Evolutionary conservation across 2,797 vertebrate species (phyloP).

Genomic region (Mergus octosetaceus): DNA sequence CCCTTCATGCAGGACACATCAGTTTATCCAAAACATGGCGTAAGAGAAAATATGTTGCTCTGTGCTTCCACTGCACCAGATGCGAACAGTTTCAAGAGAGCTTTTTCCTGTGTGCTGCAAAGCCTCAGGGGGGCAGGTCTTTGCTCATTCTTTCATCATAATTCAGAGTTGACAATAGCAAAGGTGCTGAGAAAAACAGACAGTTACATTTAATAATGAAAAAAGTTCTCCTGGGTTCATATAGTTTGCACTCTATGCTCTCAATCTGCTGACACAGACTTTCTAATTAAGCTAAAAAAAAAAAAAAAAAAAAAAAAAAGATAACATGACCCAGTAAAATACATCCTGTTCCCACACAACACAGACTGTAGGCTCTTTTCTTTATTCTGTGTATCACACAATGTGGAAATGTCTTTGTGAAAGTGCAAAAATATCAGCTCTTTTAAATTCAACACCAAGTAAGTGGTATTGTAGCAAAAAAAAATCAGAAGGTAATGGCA

Average conservation of each 20-base stretch:
- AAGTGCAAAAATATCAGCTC: not conserved
- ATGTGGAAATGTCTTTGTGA: not conserved
- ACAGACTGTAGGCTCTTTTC: not conserved
- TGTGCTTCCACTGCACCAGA: not conserved
- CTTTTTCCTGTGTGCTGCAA: not conserved
- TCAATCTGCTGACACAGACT: not conserved
- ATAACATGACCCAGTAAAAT: not conserved
- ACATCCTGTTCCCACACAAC: not conserved
- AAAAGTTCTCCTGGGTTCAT: not conserved
- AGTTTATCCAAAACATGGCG: not conserved
- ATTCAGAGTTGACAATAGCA: not conserved
- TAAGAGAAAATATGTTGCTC: not conserved
- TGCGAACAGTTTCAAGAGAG: not conserved
- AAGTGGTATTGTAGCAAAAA: not conserved
- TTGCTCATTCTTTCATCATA: not conserved
- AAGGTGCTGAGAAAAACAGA: not conserved
- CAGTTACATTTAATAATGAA: not conserved
- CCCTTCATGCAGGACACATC: not conserved
- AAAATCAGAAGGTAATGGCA: not conserved
- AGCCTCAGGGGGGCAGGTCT: not conserved
- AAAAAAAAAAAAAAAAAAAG: not conserved
- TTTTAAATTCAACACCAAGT: conserved; percentile 23
- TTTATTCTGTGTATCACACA: not conserved
- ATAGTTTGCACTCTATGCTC: not conserved
- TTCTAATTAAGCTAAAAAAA: conserved; percentile 8